Base-by-base conservation (phyloP, 2,113 vertebrate genomes). In the Muntiacus reevesi region DNA sequence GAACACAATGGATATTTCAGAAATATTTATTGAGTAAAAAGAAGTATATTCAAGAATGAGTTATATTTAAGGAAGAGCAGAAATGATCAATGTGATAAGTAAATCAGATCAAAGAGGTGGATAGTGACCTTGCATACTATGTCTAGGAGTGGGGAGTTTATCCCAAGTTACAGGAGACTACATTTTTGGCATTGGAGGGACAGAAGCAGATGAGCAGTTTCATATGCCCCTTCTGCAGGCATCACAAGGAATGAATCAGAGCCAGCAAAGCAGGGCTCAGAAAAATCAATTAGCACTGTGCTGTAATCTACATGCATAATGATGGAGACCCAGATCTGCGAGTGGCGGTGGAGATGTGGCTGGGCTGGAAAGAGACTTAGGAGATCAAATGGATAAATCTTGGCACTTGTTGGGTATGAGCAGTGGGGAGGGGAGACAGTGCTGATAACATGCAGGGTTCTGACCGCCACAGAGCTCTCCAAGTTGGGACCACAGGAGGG, bases 11-110 rank as follows among this genome's bases (percentile, higher is more conserved):
- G 7, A 4, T 16, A 90, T 87, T 83, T 96, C 14, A 92, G n/a
- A 94, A 71, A 7, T 84, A 52, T 55, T 74, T 87, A 64, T 36
- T 79, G 21, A 87, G 21, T 54, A 71, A 92, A 79, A 90, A 86
- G 30, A 59, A 57, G 2, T 54, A 71, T 59, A 57, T 79, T 91
- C 14, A 96, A 74, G 43, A 88, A 40, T 89, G 9, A 91, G 7
- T 91, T 74, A 71, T n/a, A 55, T 64, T 88, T 16, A n/a, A 95
- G 23, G 7, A 89, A 59, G 16, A 59, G 3, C 10, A 55, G 67
- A 71, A 33, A 15, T 40, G 8, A 54, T 52, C 40, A 64, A 9
- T 43, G 3, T 74, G 52, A 78, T 28, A 8, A 88, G 36, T 85
- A 36, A 55, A 94, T 33, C 40, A 87, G 50, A 92, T 55, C 40